These are phyloP conservation scores for Mesopsocus fuscifrons DNA, from an alignment of 2,888 invertebrate genomes.

Conservation along the genomic window DNA sequence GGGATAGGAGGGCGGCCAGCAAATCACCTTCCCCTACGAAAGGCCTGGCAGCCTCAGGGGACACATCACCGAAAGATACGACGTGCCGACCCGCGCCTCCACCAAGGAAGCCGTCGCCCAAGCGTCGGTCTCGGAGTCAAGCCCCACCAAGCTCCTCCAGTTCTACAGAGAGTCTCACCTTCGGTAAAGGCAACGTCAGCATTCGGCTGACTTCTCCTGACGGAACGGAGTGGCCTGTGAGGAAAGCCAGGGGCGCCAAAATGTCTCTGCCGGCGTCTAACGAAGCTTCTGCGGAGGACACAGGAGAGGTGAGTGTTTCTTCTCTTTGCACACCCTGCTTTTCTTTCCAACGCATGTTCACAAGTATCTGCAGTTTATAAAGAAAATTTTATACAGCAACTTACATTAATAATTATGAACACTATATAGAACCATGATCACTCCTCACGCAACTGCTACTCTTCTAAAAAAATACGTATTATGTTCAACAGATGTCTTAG, in stretches of 20 bases:
- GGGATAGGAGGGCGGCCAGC: slow-evolving; percentile 31
- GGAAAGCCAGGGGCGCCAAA: slow-evolving; percentile 19
- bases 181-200: slow-evolving; percentile 17
- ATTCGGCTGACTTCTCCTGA: slow-evolving; percentile 22
- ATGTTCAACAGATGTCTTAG: too few relatives aligned
- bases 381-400: too few relatives aligned
- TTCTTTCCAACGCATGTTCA: too few relatives aligned
- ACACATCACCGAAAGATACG: slow-evolving; percentile 22
- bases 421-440: too few relatives aligned
- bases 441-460: too few relatives aligned
- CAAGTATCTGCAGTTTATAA: too few relatives aligned
- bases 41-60: slow-evolving; percentile 24
- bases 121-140: slow-evolving; percentile 32
- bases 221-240: slow-evolving; percentile 21
- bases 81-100: slow-evolving; percentile 11
- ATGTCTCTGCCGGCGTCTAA: slow-evolving; percentile 20
- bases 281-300: slow-evolving; percentile 30
- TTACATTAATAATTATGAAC: too few relatives aligned
- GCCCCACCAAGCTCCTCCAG: slow-evolving; percentile 28
- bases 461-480: too few relatives aligned
- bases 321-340: too few relatives aligned
- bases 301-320: slow-evolving; percentile 28
- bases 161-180: slow-evolving; percentile 37
- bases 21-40: slow-evolving; percentile 35
- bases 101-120: slow-evolving; percentile 35